Evolutionary conservation across 53 echinoderm and acorn worm species (phyloP).

Genomic region (Holothuria leucospilota): DNA sequence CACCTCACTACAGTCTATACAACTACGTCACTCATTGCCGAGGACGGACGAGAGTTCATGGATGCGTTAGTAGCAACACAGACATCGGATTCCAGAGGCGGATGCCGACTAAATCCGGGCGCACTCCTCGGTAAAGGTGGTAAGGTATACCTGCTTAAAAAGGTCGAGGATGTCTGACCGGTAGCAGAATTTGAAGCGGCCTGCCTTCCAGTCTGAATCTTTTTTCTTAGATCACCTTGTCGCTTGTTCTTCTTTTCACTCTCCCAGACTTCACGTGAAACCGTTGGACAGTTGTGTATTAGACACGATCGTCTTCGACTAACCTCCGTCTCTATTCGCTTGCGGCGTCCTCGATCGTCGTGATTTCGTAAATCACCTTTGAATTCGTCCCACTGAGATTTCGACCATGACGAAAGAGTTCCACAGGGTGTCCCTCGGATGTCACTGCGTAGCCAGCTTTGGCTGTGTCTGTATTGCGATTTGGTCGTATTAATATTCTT

Average conservation of each 20-base stretch:
- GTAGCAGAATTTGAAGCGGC: neutral
- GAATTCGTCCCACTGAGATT: no score
- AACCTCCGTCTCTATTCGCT: conserved; percentile 10
- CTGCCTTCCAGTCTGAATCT: neutral
- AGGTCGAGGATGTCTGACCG: neutral
- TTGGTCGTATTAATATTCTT: neutral
- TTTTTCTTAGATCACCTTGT: neutral
- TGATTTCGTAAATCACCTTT: no score
- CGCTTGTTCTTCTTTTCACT: no score
- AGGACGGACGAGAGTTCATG: no score
- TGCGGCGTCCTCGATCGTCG: neutral
- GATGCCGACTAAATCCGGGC: conserved; percentile 25
- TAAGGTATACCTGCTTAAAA: conserved; percentile 13
- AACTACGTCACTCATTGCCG: no score
- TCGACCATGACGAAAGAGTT: no score
- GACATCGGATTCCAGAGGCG: neutral
- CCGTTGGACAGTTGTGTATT: conserved; percentile 17
- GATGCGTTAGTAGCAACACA: no score
- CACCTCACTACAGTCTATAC: no score
- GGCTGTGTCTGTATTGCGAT: neutral
- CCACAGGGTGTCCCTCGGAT: no score
- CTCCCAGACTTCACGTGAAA: neutral
- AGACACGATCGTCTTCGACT: conserved; percentile 2
- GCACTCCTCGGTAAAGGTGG: conserved; percentile 26
- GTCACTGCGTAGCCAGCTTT: no score